These are phyloP conservation scores for Anadara kagoshimensis DNA, from an alignment of 1,140 invertebrate species.

Conservation along the genomic window DNA sequence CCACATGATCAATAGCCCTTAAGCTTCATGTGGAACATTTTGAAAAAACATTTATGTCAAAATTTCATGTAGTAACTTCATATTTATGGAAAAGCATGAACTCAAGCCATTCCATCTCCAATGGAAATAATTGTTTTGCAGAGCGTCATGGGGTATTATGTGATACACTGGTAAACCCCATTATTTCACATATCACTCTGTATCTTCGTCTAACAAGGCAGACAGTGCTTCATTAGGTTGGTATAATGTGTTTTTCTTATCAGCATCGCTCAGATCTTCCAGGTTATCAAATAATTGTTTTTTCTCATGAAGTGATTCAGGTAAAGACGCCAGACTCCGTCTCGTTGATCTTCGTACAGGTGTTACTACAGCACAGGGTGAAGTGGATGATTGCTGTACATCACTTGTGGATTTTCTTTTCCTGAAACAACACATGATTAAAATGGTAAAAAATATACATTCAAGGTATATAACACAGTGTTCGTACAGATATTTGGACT, in stretches of 20 bases:
- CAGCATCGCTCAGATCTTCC: constrained; percentile 26
- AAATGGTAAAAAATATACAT: neutral
- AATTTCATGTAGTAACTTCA: no score
- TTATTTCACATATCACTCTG: no score
- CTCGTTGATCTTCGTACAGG: constrained; percentile 42
- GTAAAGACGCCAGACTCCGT: constrained; percentile 24
- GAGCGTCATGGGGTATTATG: no score
- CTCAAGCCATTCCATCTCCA: no score
- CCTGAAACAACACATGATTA: constrained; percentile 28
- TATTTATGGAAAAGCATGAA: no score
- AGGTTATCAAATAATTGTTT: constrained; percentile 17
- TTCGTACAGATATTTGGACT: no score
- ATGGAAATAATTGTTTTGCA: no score
- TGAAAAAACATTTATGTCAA: no score
- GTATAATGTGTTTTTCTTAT: constrained; percentile 32
- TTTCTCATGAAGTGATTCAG: constrained; percentile 31
- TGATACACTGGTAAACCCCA: no score
- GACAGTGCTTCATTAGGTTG: constrained; percentile 21
- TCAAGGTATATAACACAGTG: neutral
- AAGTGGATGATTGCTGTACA: neutral
- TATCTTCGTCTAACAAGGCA: no score
- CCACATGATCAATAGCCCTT: no score
- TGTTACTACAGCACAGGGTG: constrained; percentile 32
- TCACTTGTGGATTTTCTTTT: constrained; percentile 22
- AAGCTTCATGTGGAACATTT: no score